Evolutionary conservation across 2,113 vertebrate species (phyloP), one percentile per base, ranked within the genome.

Genomic region (Zeus faber): DNA sequence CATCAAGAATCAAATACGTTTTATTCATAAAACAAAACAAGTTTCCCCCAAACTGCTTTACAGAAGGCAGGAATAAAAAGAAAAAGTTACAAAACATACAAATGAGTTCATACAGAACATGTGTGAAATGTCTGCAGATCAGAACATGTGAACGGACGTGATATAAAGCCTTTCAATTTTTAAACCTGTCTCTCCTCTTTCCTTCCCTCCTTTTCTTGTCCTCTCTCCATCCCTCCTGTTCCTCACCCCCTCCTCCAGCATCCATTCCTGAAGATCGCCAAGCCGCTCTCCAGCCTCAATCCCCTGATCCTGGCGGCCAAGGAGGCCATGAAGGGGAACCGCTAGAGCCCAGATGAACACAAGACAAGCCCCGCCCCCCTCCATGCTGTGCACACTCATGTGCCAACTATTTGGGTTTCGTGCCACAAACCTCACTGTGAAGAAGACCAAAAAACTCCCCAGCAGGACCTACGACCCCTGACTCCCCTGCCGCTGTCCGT

Each of bases 241-340:
- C 33, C 7, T 13, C 46, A 18, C 27, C 29, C 18, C 3, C 9
- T 49, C 14, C 45, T 6, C 35, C 88, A 99, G 96, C 96, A 99
- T 87, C 94, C 95, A 6, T 99, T 99, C 89, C 85, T 99, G 91
- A 99, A 99, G 89, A 81, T 99, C 89, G 96, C 97, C 23, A 99
- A 99, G 87, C 97, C 97, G 20, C 91, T 99, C 41, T 97, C 96
- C 68, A 99, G 96, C 81, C 92, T 99, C 86, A 99, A 95, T 5
- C 97, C 97, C 20, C 89, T 99, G 77, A 99, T 99, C 81, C 82
- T 98, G 88, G 97, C 97, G 71, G 95, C 97, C 88, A 99, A 99
- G 92, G 97, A 99, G 65, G 96, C 95, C 62, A 98, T 99, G 96
- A 99, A 98, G 91, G 95, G 92, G 87, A 98, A 91, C 82, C 97